phyloP scores from a whole-genome alignment of 2,888 invertebrate species.

The Panzeria rudis region DNA sequence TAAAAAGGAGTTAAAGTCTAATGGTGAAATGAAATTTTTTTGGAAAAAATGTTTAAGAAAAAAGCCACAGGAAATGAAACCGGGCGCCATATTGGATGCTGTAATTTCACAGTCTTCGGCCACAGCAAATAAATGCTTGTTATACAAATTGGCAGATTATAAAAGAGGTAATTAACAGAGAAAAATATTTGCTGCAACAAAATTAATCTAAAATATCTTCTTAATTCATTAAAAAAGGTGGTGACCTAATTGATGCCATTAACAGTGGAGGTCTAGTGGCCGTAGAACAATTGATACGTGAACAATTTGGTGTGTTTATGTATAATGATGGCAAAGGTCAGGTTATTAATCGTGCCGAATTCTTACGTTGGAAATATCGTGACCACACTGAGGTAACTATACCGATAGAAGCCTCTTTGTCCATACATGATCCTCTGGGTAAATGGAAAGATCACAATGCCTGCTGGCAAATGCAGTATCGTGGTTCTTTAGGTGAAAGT shows the following conservation, averaged over 20 bases:
- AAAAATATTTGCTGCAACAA: neutral
- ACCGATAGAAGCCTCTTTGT: slow-evolving; percentile 93
- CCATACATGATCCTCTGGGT: slow-evolving; percentile 93
- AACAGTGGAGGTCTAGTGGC: slow-evolving; percentile 92
- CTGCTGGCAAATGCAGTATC: slow-evolving; percentile 98
- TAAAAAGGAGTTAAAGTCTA: neutral
- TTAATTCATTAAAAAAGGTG: slow-evolving; percentile 86
- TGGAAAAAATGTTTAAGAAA: slow-evolving; percentile 82
- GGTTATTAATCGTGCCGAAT: slow-evolving; percentile 93
- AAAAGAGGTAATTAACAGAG: slow-evolving; percentile 88
- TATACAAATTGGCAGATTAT: slow-evolving; percentile 95
- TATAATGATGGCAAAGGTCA: slow-evolving; percentile 93
- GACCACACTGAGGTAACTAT: slow-evolving; percentile 93
- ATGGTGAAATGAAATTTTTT: slow-evolving; percentile 79
- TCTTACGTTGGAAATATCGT: slow-evolving; percentile 94
- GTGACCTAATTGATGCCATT: slow-evolving; percentile 94
- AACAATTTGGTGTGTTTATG: slow-evolving; percentile 94
- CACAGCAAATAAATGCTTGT: slow-evolving; percentile 92
- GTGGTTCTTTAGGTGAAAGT: slow-evolving; percentile 97
- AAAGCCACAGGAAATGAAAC: slow-evolving; percentile 83
- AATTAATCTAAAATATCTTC: neutral
- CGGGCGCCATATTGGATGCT: slow-evolving; percentile 93
- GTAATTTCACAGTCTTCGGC: slow-evolving; percentile 94
- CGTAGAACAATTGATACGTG: slow-evolving; percentile 92
- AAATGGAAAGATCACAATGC: slow-evolving; percentile 96